Conservation (phyloP, 2,113 vertebrate genomes). For the Nothocercus nigrocapillus region DNA sequence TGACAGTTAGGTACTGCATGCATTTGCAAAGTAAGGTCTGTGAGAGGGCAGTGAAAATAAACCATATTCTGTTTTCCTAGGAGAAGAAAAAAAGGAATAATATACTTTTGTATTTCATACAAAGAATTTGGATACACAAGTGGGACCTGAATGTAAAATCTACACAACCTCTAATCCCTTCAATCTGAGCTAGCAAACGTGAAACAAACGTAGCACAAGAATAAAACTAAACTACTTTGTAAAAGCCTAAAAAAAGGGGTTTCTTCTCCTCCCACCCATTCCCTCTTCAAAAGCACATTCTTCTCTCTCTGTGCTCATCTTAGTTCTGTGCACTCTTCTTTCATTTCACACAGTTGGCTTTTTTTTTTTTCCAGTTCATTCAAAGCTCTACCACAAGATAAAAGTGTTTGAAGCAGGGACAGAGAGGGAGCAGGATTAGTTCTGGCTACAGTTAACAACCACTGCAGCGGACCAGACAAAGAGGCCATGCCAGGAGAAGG, state of each 20-base stretch:
- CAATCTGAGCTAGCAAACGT: conserved; percentile 47
- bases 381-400: conserved; percentile 7
- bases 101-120: neutral
- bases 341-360: conserved; percentile 26
- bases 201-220: conserved; percentile 53
- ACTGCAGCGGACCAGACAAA: neutral
- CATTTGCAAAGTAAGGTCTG: neutral
- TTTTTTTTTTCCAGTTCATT: neutral
- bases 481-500: neutral
- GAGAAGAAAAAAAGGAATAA: neutral
- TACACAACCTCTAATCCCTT: conserved; percentile 43
- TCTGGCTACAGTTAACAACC: conserved; percentile 26
- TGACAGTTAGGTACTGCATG: neutral
- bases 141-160: conserved; percentile 4
- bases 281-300: conserved; percentile 59
- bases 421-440: conserved; percentile 25
- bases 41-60: neutral
- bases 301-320: conserved; percentile 56
- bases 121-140: neutral
- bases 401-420: conserved; percentile 21
- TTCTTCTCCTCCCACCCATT: conserved; percentile 67
- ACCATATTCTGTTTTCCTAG: neutral
- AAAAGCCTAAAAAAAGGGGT: conserved; percentile 42
- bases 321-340: neutral
- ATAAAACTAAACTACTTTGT: conserved; percentile 71